These are phyloP conservation scores for Drosophila austrosaltans DNA, from an alignment of 2,888 invertebrate species.

Conservation along the genomic window DNA sequence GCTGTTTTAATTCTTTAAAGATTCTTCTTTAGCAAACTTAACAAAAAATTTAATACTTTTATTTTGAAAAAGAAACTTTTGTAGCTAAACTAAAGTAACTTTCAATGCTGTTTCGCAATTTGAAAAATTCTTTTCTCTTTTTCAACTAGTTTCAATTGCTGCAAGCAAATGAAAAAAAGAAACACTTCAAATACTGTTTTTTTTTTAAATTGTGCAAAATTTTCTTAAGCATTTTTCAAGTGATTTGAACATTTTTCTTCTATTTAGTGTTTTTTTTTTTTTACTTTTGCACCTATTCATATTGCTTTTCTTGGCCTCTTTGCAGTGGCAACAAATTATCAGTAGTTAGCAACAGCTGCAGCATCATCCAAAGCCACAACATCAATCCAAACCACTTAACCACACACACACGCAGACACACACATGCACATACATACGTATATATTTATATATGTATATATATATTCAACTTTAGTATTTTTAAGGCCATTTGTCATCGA, in stretches of 20 bases:
- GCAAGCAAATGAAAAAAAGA: not conserved
- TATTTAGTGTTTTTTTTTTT: not conserved
- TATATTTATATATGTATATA: not conserved
- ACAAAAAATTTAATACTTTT: too few relatives aligned
- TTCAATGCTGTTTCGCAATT: too few relatives aligned
- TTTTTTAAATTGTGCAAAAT: not conserved
- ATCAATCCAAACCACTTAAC: conserved; percentile 48
- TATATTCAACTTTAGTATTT: conserved; percentile 22
- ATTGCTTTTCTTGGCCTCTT: not conserved
- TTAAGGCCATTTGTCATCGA: conserved; percentile 50
- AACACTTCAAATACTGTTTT: not conserved
- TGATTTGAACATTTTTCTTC: conserved; percentile 8
- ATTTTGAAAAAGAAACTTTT: not conserved
- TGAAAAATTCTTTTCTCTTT: too few relatives aligned
- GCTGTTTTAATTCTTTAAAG: too few relatives aligned
- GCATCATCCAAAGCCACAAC: conserved; percentile 22
- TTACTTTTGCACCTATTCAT: not conserved
- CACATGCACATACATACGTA: conserved; percentile 10
- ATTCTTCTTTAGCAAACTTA: too few relatives aligned
- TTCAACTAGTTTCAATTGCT: not conserved
- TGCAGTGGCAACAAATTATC: conserved; percentile 39
- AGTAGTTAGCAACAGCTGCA: conserved; percentile 46
- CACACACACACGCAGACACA: conserved; percentile 22
- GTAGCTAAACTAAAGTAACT: too few relatives aligned
- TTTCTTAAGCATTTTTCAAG: not conserved